Conservation (phyloP, 2,113 vertebrate genomes). For the Glaucidium brasilianum region DNA sequence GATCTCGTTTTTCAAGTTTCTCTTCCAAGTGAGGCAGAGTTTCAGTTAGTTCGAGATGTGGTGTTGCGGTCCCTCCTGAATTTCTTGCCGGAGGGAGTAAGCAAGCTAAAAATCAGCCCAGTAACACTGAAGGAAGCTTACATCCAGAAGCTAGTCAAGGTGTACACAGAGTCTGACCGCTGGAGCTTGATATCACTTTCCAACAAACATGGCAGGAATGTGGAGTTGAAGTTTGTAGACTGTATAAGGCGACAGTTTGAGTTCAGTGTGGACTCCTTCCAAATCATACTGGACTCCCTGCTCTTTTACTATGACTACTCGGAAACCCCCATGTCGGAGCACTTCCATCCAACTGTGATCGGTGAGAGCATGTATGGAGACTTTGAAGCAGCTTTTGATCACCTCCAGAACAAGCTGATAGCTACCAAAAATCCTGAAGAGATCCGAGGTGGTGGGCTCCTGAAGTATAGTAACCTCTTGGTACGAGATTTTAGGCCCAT, state of each 20-base stretch:
- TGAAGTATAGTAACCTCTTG: constrained; percentile 96
- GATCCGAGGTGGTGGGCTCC: constrained; percentile 93
- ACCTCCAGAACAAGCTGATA: constrained; percentile 90
- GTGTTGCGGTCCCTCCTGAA: constrained; percentile 91
- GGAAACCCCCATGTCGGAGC: constrained; percentile 79
- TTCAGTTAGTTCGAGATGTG: constrained; percentile 90
- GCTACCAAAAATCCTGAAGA: constrained; percentile 96
- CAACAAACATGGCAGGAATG: constrained; percentile 93
- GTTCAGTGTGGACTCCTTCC: constrained; percentile 98
- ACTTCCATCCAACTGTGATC: constrained; percentile 84
- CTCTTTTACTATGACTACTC: constrained; percentile 86
- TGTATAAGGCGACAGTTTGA: constrained; percentile 95
- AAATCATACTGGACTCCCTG: constrained; percentile 94
- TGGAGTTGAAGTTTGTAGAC: constrained; percentile 97
- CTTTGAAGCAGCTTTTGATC: constrained; percentile 84
- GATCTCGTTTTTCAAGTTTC: constrained; percentile 95
- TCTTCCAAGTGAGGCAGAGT: constrained; percentile 85
- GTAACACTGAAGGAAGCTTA: constrained; percentile 94
- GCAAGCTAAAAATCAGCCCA: constrained; percentile 90
- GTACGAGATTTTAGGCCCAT: constrained; percentile 90
- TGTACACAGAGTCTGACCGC: constrained; percentile 90
- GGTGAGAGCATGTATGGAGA: constrained; percentile 95
- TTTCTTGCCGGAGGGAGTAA: constrained; percentile 93
- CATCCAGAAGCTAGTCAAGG: constrained; percentile 97
- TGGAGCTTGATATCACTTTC: constrained; percentile 98